Base-by-base conservation (phyloP, 2,888 invertebrate species). In the Melipona bicolor region DNA sequence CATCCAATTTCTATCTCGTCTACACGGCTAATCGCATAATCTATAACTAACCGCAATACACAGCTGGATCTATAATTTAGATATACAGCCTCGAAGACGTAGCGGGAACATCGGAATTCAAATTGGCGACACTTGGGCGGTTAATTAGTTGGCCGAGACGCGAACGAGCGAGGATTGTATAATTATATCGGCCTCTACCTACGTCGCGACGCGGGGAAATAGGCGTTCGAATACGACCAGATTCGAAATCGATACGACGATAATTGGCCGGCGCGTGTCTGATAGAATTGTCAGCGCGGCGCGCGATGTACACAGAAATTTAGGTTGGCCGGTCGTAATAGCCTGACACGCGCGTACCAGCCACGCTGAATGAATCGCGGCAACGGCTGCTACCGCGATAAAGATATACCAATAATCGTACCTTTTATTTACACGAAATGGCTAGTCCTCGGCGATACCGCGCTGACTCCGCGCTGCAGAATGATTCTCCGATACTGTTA, bases 171-270 rank as follows among this genome's bases (percentile, higher is more conserved):
- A 36, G 70, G 13, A 27, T 17, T 11, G 76, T 78, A 81, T 81
- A 88, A 88, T 88, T 84, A 84, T 75, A 73, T 84, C 70, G 79
- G 77, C 83, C 59, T 50, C 78, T 62, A 32, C 13, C 24, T 17
- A 9, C 43, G 36, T 36, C 43, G 43, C 43, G 43, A 43, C 49
- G 27, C 27, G 15, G 13, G 59, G 43, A 54, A 11, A 64, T 19
- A 24, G 24, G 70, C 68, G 77, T 69, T 71, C 81, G 65, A 54
- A 81, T 67, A 36, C 43, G 79, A 81, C 81, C 83, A 69, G 59
- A 81, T 83, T 69, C 68, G 68, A 64, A 70, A 68, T 82, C 83
- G 88, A 85, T 87, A 80, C 75, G 82, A 85, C 83, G 83, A 88
- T 87, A 88, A 89, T 85, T 82, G 83, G 80, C 84, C 32, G 36